Percentiles rank a stretch among this genome's conserved stretches.
Evolutionary conservation across 2,797 vertebrate genomes (phyloP).

Genomic region (Ceyx erithaca): DNA sequence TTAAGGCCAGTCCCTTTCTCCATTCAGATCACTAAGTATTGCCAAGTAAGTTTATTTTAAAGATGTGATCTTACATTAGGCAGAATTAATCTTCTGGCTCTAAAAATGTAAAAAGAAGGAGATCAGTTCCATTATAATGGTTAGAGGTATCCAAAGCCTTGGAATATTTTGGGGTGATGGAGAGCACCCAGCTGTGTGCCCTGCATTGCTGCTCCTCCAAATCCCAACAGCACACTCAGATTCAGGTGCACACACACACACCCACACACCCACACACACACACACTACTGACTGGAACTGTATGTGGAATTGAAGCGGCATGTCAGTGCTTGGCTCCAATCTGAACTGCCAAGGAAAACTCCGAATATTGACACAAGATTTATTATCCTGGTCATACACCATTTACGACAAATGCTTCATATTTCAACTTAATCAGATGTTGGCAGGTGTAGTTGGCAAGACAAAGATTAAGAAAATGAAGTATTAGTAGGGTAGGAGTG

Average conservation of each 20-base stretch:
- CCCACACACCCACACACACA: not conserved
- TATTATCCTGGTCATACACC: not conserved
- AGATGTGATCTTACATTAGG: not conserved
- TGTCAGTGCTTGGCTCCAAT: not conserved
- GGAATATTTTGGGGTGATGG: not conserved
- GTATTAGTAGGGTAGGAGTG: not conserved
- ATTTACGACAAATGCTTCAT: not conserved
- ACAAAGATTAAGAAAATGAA: not conserved
- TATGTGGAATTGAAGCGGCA: not conserved
- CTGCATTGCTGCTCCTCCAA: not conserved
- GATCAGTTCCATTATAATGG: not conserved
- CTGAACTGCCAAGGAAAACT: not conserved
- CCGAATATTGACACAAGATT: not conserved
- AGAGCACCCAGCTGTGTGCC: not conserved
- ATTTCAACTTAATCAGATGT: not conserved
- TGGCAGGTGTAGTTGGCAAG: not conserved
- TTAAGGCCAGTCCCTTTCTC: not conserved
- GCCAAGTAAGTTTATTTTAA: not conserved
- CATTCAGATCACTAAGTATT: not conserved
- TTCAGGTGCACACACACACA: not conserved
- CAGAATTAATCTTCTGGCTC: not conserved
- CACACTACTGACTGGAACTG: accelerated
- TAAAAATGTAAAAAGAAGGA: not conserved
- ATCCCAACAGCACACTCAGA: not conserved
- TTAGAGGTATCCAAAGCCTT: not conserved